Evolutionary conservation across 2,113 vertebrate species (phyloP), one percentile per base, ranked within the genome.

Genomic region (Ptyas mucosa): DNA sequence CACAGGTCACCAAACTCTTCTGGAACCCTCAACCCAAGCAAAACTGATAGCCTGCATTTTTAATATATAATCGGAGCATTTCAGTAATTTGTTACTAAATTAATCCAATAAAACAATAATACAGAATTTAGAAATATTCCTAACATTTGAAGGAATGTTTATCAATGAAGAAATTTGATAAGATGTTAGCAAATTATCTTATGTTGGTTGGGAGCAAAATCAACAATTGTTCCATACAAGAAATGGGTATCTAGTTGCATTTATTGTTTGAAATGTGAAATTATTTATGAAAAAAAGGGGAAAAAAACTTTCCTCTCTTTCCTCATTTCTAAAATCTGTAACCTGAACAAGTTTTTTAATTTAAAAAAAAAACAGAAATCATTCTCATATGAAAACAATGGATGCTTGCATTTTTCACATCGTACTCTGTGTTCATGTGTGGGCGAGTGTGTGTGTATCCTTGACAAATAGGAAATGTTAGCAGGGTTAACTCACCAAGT

Each of bases 81-180:
- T 43, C 43, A 43, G 43, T 43, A 43, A 43, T 43, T 43, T 43
- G 43, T 43, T 43, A 43, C 2, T 43, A 43, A 43, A 43, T 9
- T 92, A 39, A 58, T 96, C 93, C 94, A 95, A 95, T 94, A 93
- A 95, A 95, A 92, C 51, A n/a, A 92, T 87, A 95, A 91, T 89
- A 94, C 39, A 43, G 94, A 57, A 94, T 93, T 93, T 86, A 89
- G 95, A 69, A 12, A 11, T 89, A 51, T 57, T 49, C 18, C 55
- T 34, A 87, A 87, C 29, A 52, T 49, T 55, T 93, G 85, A 95
- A 96, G 94, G 69, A 95, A 11, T n/a, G 12, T 93, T 92, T n/a
- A n/a, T n/a, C n/a, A n/a, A n/a, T 95, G 69, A 26, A 39, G 10
- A 89, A 39, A n/a, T 89, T 58, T n/a, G 12, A 57, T 91, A 24